Evolutionary conservation across 2,888 invertebrate species (phyloP).

Genomic region (Lasius fuliginosus): DNA sequence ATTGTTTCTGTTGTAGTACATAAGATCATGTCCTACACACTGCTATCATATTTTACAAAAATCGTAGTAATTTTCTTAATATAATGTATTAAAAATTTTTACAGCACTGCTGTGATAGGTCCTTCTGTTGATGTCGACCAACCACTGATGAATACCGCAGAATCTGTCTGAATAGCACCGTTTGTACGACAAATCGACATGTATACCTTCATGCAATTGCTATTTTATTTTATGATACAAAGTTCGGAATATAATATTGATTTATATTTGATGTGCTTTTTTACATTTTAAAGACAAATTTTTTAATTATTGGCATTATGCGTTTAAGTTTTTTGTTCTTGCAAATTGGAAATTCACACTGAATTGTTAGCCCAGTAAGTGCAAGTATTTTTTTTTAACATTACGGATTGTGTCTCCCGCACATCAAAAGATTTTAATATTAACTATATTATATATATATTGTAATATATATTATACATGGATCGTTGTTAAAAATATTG

Average conservation of each 20-base stretch:
- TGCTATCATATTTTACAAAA: background rate
- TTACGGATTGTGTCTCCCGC: slow-evolving; percentile 4
- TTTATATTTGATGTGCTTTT: slow-evolving; percentile 3
- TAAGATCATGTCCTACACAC: background rate
- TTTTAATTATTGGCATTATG: background rate
- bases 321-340: background rate
- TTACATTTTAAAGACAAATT: background rate
- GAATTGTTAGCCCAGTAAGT: slow-evolving; percentile 48
- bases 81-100: slow-evolving; percentile 70
- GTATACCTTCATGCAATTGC: slow-evolving; percentile 1
- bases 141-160: slow-evolving; percentile 81
- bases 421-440: slow-evolving; percentile 55
- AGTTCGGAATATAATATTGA: background rate
- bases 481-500: slow-evolving; percentile 57
- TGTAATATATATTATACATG: slow-evolving; percentile 40
- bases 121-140: slow-evolving; percentile 82
- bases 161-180: slow-evolving; percentile 74
- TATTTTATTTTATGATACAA: slow-evolving; percentile 22
- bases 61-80: slow-evolving; percentile 19
- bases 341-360: slow-evolving; percentile 35
- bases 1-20: slow-evolving; percentile 7
- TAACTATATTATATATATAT: slow-evolving; percentile 57
- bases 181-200: slow-evolving; percentile 1
- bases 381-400: slow-evolving; percentile 55
- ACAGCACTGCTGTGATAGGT: slow-evolving; percentile 85